Conservation (phyloP, 2,113 vertebrate species). For the Phocoena phocoena region DNA sequence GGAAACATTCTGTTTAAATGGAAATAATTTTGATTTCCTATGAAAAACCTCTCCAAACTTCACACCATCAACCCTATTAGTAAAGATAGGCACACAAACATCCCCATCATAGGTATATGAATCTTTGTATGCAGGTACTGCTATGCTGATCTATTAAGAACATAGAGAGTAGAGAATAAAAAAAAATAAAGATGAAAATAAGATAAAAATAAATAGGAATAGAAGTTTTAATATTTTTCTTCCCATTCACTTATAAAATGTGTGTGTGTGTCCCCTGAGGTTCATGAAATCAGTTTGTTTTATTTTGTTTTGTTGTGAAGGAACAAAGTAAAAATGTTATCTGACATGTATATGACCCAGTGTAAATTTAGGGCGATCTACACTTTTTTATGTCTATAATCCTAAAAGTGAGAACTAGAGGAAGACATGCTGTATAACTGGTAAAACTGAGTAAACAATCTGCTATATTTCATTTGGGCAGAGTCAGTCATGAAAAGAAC, state of each 20-base stretch:
- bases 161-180: not conserved
- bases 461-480: not conserved
- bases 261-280: not conserved
- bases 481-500: not conserved
- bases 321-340: not conserved
- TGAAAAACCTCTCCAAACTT: not conserved
- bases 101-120: not conserved
- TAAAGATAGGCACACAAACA: not conserved
- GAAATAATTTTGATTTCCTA: not conserved
- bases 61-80: not conserved
- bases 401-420: not conserved
- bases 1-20: not conserved
- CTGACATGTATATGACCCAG: not conserved
- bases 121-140: not conserved
- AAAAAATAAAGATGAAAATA: not conserved
- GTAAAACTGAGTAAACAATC: not conserved
- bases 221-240: not conserved
- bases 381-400: not conserved
- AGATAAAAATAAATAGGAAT: not conserved
- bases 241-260: not conserved
- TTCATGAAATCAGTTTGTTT: not conserved
- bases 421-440: not conserved
- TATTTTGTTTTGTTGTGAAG: not conserved
- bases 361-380: not conserved
- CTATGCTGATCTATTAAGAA: not conserved